Evolutionary conservation across 2,113 vertebrate genomes (phyloP).

Genomic region (Antennarius striatus): DNA sequence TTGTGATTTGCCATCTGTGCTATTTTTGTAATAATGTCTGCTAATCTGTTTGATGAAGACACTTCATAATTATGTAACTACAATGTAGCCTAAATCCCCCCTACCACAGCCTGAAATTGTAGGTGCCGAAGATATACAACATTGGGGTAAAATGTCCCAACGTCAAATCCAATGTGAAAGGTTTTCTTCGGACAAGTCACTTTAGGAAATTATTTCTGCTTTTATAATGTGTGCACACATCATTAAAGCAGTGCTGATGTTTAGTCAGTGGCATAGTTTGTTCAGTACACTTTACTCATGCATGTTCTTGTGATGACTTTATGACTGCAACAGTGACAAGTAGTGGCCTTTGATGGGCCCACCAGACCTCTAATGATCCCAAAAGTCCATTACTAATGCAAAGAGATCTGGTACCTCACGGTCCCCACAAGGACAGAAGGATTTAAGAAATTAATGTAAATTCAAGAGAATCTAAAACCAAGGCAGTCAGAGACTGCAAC

Average conservation of each 20-base stretch:
- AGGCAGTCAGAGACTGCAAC: conserved; percentile 75
- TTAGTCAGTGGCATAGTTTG: conserved; percentile 84
- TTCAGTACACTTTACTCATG: conserved; percentile 59
- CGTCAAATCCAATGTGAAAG: neutral
- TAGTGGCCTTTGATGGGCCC: conserved; percentile 69
- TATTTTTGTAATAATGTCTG: conserved; percentile 15
- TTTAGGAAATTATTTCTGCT: conserved; percentile 79
- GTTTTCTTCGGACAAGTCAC: conserved; percentile 11
- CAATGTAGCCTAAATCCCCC: too few relatives aligned
- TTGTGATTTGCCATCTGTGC: conserved; percentile 33
- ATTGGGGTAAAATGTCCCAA: neutral
- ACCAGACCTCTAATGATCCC: conserved; percentile 52
- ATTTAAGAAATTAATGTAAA: neutral
- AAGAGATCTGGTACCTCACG: conserved; percentile 27
- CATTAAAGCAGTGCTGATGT: conserved; percentile 84
- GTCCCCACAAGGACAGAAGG: conserved; percentile 7
- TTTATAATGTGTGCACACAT: conserved; percentile 84
- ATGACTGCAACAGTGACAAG: conserved; percentile 84
- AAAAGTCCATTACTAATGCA: conserved; percentile 40
- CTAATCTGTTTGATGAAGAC: neutral
- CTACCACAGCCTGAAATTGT: too few relatives aligned
- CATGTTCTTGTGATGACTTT: conserved; percentile 83
- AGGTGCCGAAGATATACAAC: neutral
- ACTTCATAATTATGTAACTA: too few relatives aligned
- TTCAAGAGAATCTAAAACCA: conserved; percentile 21